A percentile compares a stretch with the other conserved stretches of the same genome.
phyloP scores from a whole-genome alignment of 2,888 invertebrate genomes.

The Disparrhopalites patrizii region DNA sequence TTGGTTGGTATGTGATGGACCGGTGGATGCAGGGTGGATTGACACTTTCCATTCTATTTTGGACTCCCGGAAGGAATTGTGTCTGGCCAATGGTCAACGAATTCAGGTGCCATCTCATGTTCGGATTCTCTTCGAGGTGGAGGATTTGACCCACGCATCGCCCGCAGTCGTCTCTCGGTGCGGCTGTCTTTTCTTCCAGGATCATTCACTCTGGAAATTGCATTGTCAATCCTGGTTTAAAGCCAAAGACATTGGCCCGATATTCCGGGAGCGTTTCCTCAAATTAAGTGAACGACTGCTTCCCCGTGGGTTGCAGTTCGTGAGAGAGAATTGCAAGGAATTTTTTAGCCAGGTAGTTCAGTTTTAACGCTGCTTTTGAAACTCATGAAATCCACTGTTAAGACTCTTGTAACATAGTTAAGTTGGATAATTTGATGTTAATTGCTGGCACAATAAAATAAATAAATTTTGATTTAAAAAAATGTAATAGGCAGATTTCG shows the following conservation, averaged over 20 bases:
- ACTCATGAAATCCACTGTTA: no score
- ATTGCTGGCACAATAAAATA: no score
- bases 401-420: neutral
- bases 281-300: conserved; percentile 65
- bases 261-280: conserved; percentile 63
- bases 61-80: conserved; percentile 90
- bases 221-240: conserved; percentile 55
- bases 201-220: conserved; percentile 70
- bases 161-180: conserved; percentile 79
- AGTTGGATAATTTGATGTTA: neutral
- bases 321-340: conserved; percentile 65
- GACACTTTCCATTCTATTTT: conserved; percentile 75
- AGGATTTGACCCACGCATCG: conserved; percentile 81
- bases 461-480: neutral
- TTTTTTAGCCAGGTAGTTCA: conserved; percentile 75
- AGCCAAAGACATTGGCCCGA: conserved; percentile 60
- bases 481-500: conserved; percentile 66
- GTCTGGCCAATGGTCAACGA: conserved; percentile 78
- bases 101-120: conserved; percentile 85
- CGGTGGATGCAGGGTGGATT: conserved; percentile 90
- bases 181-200: conserved; percentile 76
- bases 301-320: conserved; percentile 62
- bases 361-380: neutral
- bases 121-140: conserved; percentile 59
- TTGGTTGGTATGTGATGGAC: conserved; percentile 88